Evolutionary conservation across 2,888 invertebrate species (phyloP).

Genomic region (Lepetodrilus schrolli): DNA sequence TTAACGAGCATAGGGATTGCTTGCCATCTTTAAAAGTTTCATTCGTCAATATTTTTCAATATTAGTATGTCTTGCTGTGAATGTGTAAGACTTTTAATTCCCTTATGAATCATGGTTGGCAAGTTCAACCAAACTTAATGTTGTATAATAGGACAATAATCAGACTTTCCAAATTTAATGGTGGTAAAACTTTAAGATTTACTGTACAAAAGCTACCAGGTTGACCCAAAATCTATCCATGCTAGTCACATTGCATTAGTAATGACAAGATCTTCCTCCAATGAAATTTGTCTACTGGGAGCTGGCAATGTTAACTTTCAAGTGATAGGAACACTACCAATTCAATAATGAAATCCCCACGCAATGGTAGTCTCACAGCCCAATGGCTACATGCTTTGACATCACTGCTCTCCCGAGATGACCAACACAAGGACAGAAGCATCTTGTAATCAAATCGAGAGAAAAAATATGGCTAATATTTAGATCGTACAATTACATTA

Average conservation of each 20-base stretch:
- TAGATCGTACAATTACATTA: neutral
- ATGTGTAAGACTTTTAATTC: no score
- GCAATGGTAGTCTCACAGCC: neutral
- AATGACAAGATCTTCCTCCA: neutral
- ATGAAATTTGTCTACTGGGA: slow-evolving; percentile 15
- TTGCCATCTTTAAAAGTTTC: no score
- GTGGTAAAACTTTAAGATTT: no score
- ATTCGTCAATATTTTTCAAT: no score
- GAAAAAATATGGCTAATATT: slow-evolving; percentile 5
- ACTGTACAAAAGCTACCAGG: neutral
- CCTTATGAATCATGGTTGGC: no score
- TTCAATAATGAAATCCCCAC: neutral
- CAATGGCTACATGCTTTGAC: neutral
- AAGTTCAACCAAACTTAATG: no score
- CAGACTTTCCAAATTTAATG: no score
- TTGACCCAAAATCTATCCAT: neutral
- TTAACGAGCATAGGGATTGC: no score
- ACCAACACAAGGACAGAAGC: neutral
- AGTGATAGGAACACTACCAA: neutral
- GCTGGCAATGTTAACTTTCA: neutral
- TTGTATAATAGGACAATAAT: no score
- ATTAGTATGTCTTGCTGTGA: no score
- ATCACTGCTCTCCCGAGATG: neutral
- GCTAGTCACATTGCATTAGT: neutral
- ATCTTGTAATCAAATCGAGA: neutral